Conservation (phyloP, 2,888 invertebrate genomes). For the Antheraea yamamai region DNA sequence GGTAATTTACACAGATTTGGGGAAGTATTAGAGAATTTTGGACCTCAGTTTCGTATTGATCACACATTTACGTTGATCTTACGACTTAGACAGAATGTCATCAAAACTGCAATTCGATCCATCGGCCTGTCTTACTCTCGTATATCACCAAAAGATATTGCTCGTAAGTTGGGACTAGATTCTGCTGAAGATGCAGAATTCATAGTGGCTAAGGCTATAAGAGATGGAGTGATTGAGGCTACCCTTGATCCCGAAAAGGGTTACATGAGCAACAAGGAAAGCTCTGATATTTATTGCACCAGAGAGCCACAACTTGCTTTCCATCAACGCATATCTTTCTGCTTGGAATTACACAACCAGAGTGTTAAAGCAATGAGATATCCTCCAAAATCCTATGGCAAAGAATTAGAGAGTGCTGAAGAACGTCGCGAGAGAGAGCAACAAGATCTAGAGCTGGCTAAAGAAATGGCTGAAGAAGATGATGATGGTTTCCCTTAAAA, state of each 20-base stretch:
- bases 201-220: constrained; percentile 98
- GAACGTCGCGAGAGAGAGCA: constrained; percentile 97
- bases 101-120: constrained; percentile 98
- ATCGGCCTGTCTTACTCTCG: constrained; percentile 98
- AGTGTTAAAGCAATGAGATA: constrained; percentile 99
- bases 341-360: constrained; percentile 98
- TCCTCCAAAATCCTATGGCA: constrained; percentile 99
- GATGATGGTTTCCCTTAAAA: constrained; percentile 90
- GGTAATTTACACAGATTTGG: constrained; percentile 97
- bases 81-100: constrained; percentile 98
- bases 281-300: constrained; percentile 97
- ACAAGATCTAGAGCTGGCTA: constrained; percentile 99
- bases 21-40: constrained; percentile 94
- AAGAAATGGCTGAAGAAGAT: constrained; percentile 99
- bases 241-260: constrained; percentile 97
- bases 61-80: constrained; percentile 98
- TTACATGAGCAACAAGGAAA: constrained; percentile 98
- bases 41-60: constrained; percentile 95
- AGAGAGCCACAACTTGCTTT: constrained; percentile 97
- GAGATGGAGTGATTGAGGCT: constrained; percentile 99
- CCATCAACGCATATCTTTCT: constrained; percentile 98
- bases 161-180: constrained; percentile 95
- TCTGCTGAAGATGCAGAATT: constrained; percentile 99
- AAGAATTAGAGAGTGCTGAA: constrained; percentile 98
- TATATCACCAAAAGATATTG: constrained; percentile 97